Conservation (phyloP, 1,140 invertebrate species). For the Philopotamus ludificatus region DNA sequence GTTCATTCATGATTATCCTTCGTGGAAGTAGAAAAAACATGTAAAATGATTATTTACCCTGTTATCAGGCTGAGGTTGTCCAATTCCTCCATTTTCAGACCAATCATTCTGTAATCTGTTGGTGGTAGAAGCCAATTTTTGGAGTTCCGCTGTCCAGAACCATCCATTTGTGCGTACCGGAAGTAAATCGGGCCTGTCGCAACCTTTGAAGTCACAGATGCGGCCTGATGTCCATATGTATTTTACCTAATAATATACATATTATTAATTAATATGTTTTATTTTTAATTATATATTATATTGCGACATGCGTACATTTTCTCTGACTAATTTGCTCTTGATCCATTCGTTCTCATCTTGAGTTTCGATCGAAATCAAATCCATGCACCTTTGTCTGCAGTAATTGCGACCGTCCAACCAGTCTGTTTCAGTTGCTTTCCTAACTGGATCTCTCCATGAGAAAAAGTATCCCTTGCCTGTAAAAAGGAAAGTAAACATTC, state of each 20-base stretch:
- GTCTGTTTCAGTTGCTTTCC: constrained; percentile 71
- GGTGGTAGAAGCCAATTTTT: constrained; percentile 74
- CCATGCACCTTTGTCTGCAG: constrained; percentile 83
- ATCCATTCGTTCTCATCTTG: constrained; percentile 80
- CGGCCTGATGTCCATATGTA: constrained; percentile 87
- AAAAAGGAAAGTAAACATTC: constrained; percentile 20
- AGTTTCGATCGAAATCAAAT: constrained; percentile 78
- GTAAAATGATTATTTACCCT: constrained; percentile 49
- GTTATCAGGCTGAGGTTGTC: constrained; percentile 80
- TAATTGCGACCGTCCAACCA: constrained; percentile 80
- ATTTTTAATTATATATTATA: neutral
- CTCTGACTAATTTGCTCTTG: constrained; percentile 70
- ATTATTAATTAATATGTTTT: neutral
- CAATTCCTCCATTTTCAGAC: constrained; percentile 76
- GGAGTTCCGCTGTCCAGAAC: constrained; percentile 83
- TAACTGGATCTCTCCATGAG: constrained; percentile 76
- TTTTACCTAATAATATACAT: constrained; percentile 58
- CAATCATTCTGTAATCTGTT: constrained; percentile 78
- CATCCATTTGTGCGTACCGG: constrained; percentile 77
- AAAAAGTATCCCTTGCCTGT: constrained; percentile 76
- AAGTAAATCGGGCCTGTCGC: constrained; percentile 73
- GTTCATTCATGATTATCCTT: neutral
- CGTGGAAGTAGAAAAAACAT: neutral
- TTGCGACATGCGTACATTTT: constrained; percentile 60
- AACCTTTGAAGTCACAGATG: constrained; percentile 81